phyloP scores from a whole-genome alignment of 2,113 vertebrate genomes.

The Nycticorax nycticorax region DNA sequence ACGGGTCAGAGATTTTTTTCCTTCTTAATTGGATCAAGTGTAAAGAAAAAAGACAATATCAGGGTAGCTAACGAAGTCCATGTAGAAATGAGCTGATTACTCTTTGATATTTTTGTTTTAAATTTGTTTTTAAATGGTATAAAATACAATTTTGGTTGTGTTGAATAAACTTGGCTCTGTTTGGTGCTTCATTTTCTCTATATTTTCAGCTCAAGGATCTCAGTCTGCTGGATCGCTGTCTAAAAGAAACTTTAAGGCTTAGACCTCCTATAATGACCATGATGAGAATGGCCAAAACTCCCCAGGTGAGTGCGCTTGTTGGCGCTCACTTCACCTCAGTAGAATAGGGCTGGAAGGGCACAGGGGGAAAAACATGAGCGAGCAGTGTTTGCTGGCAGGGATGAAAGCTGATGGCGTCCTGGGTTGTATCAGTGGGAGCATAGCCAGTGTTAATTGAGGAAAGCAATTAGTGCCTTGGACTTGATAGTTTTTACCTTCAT shows the following conservation, averaged over 20 bases:
- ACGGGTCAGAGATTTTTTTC: neutral
- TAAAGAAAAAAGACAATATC: neutral
- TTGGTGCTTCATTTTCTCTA: neutral
- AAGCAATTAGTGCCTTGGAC: neutral
- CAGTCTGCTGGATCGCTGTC: constrained; percentile 87
- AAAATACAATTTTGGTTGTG: neutral
- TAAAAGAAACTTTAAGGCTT: constrained; percentile 94
- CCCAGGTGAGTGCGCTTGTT: constrained; percentile 76
- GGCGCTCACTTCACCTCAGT: neutral
- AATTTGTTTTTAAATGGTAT: neutral
- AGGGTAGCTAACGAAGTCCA: neutral
- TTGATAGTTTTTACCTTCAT: neutral
- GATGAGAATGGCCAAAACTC: constrained; percentile 95
- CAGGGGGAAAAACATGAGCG: neutral
- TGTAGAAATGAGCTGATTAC: neutral
- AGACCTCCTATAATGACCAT: constrained; percentile 98
- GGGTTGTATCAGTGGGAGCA: neutral
- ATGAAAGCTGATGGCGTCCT: neutral
- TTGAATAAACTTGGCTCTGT: neutral
- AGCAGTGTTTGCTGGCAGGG: neutral
- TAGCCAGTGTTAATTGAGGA: accelerated
- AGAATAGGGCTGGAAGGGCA: neutral
- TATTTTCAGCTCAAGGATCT: constrained; percentile 88
- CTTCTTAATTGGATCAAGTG: neutral
- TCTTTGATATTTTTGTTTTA: neutral